Conservation (phyloP, 2,888 invertebrate species). For the Peribatodes rhomboidaria region DNA sequence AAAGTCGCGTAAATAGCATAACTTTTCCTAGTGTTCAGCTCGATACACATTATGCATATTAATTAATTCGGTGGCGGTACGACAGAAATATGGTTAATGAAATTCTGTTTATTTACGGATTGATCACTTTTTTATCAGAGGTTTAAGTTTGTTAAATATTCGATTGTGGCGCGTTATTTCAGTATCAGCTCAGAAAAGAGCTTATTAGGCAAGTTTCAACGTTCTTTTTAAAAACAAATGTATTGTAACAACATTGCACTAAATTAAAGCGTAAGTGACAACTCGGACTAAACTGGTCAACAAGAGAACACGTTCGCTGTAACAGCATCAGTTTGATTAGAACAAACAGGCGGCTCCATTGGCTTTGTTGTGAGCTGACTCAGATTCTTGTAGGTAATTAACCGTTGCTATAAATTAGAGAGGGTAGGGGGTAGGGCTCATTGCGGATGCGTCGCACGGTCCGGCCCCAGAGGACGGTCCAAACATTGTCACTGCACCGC, state of each 20-base stretch:
- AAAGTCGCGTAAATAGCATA: constrained; percentile 79
- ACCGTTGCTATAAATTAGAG: constrained; percentile 79
- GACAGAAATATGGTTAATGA: constrained; percentile 52
- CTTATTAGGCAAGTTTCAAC: no score
- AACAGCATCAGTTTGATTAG: constrained; percentile 55
- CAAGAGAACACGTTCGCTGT: constrained; percentile 26
- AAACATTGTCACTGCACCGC: constrained; percentile 80
- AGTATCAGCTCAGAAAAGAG: no score
- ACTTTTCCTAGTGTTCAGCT: constrained; percentile 80
- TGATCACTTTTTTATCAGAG: not conserved
- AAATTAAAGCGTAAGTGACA: constrained; percentile 7
- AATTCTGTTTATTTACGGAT: constrained; percentile 40
- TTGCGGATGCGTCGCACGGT: constrained; percentile 72
- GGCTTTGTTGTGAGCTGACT: constrained; percentile 66
- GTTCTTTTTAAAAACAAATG: no score
- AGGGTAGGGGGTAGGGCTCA: constrained; percentile 60
- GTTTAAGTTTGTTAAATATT: not conserved
- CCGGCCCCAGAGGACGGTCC: constrained; percentile 48
- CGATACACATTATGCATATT: constrained; percentile 82
- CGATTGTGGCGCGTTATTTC: no score
- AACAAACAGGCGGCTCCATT: constrained; percentile 56
- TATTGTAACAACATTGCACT: not conserved
- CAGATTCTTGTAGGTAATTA: constrained; percentile 81
- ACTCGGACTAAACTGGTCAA: constrained; percentile 28
- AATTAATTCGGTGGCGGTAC: constrained; percentile 59